Evolutionary conservation across 2,888 invertebrate species (phyloP).

Genomic region (Agonopterix alstromeriana): DNA sequence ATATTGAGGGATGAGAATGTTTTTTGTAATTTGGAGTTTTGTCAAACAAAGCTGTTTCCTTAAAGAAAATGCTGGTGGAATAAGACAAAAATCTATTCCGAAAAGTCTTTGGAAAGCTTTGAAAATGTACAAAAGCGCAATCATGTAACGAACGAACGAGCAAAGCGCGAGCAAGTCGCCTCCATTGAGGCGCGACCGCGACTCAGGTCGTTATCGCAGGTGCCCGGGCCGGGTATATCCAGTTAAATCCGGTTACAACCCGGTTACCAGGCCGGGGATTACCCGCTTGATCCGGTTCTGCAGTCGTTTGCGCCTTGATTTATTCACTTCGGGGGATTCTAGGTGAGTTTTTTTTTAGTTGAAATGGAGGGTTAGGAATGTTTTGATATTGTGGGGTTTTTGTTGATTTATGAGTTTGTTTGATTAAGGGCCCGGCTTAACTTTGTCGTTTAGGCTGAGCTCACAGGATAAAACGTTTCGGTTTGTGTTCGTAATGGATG

Average conservation of each 20-base stretch:
- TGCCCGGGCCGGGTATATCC: conserved; percentile 53
- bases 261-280: conserved; percentile 62
- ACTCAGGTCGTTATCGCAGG: conserved; percentile 64
- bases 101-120: not conserved
- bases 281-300: conserved; percentile 61
- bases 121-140: conserved; percentile 5
- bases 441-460: conserved; percentile 1
- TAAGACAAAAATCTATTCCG: not conserved
- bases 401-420: conserved; percentile 8
- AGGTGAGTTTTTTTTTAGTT: conserved; percentile 14
- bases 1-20: too few relatives aligned
- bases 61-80: not conserved
- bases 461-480: not conserved
- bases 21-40: too few relatives aligned
- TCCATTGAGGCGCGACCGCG: conserved; percentile 10
- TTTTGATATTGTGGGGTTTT: conserved; percentile 12
- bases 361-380: conserved; percentile 11
- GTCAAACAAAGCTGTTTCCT: too few relatives aligned
- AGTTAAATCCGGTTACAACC: conserved; percentile 51
- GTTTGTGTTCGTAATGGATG: too few relatives aligned
- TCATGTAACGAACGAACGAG: conserved; percentile 9
- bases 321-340: conserved; percentile 42
- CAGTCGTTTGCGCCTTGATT: conserved; percentile 64
- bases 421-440: conserved; percentile 5
- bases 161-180: conserved; percentile 8